Evolutionary conservation across 2,888 invertebrate species (phyloP).

Genomic region (Dicranocentrus wangi): DNA sequence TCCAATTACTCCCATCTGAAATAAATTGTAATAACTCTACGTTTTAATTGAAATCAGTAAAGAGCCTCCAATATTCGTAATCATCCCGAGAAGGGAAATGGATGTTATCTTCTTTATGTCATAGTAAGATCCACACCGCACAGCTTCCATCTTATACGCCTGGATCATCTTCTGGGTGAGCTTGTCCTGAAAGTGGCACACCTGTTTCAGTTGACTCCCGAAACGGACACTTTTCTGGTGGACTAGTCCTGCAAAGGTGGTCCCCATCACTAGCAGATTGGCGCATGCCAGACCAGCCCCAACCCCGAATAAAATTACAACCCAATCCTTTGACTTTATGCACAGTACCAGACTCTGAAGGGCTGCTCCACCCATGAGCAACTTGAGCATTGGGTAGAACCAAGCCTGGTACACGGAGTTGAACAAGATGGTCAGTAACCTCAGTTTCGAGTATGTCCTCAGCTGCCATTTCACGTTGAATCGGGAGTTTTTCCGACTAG

Average conservation of each 20-base stretch:
- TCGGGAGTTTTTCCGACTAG: too few species aligned
- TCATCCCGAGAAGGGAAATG: neutral
- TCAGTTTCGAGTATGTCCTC: neutral
- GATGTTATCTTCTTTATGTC: neutral
- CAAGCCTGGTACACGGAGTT: neutral
- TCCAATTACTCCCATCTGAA: too few species aligned
- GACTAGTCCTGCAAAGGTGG: neutral
- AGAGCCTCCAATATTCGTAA: neutral
- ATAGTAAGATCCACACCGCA: neutral
- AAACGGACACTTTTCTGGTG: neutral
- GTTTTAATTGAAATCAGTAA: neutral
- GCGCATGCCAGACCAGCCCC: neutral
- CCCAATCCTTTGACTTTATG: too few species aligned
- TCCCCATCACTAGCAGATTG: neutral
- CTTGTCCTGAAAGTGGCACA: neutral
- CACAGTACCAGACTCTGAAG: neutral
- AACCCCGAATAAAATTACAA: neutral
- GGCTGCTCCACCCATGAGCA: neutral
- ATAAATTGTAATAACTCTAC: too few species aligned
- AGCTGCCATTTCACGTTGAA: neutral
- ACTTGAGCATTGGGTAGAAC: neutral
- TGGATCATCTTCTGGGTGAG: neutral
- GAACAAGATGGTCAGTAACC: neutral
- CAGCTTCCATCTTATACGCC: neutral
- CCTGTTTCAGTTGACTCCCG: neutral